Base-by-base conservation (phyloP, 2,888 invertebrate genomes). In the Perdita meconis region DNA sequence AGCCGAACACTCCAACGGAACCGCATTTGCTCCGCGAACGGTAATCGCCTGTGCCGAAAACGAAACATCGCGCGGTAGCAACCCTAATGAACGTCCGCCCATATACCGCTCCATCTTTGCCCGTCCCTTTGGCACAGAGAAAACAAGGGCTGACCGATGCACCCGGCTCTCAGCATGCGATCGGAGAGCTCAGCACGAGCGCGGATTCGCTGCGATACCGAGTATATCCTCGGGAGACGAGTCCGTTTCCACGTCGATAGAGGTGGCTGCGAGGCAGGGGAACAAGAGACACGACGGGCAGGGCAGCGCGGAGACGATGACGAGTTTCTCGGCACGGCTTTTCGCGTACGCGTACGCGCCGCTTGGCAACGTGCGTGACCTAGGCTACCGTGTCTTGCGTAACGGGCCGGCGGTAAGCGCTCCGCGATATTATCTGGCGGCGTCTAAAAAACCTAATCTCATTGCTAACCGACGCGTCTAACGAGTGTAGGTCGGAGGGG, bases 311-410 rank as follows among this genome's bases (percentile, higher is more conserved):
- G n/a, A 16, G 70, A 30, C 24, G 10, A 26, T 16, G 26, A 53
- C 53, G 38, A 57, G 74, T 38, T 24, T n/a, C 40, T n/a, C 30
- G 34, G n/a, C 26, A 22, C 19, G 22, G 51, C 26, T 51, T 60
- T 66, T 56, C 26, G 61, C 60, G 30, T 38, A 57, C 67, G 68
- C 26, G 61, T 56, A 30, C 30, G 51, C 67, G 68, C 42, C 38
- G 47, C 51, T 78, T 57, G 63, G 59, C 59, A 56, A 66, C 72
- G 72, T 67, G 66, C 78, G 71, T 60, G 78, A 79, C 78, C 78
- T 79, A 78, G 63, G 67, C 63, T 68, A 79, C 78, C 36, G 55
- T 44, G 34, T 63, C 34, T 79, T 78, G 71, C 71, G 71, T 64
- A 78, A 78, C 55, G 22, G 34, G n/a, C 44, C 44, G n/a, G 22